Evolutionary conservation across 2,797 vertebrate species (phyloP).

Genomic region (Tachyglossus aculeatus): DNA sequence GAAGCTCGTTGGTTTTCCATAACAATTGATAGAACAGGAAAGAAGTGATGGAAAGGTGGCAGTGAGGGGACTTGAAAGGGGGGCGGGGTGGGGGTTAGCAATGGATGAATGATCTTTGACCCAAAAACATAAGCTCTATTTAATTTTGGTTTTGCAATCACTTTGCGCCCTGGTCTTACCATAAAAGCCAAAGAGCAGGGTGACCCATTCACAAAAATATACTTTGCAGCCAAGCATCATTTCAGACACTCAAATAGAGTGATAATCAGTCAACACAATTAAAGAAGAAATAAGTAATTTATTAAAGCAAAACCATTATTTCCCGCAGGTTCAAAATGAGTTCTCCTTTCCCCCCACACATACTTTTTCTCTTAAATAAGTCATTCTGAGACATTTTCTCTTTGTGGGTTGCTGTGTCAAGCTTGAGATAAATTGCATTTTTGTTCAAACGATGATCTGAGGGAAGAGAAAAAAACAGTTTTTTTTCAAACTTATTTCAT

Average conservation of each 20-base stretch:
- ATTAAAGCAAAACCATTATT: neutral
- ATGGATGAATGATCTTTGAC: neutral
- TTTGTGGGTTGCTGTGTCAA: neutral
- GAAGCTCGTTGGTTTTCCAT: slow-evolving; percentile 15
- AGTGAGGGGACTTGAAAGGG: no score
- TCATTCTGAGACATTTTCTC: neutral
- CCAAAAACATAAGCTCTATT: neutral
- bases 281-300: no score
- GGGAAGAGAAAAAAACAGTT: no score
- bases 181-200: neutral
- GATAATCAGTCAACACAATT: no score
- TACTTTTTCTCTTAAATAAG: neutral
- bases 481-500: no score
- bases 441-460: no score
- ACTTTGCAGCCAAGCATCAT: slow-evolving; percentile 5
- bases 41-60: neutral
- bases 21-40: neutral
- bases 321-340: neutral
- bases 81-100: no score
- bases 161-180: neutral
- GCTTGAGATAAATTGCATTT: no score
- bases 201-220: neutral
- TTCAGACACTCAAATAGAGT: no score
- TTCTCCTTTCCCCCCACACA: neutral
- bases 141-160: neutral